phyloP scores from a whole-genome alignment of 1,140 invertebrate species.

The Conus betulinus region DNA sequence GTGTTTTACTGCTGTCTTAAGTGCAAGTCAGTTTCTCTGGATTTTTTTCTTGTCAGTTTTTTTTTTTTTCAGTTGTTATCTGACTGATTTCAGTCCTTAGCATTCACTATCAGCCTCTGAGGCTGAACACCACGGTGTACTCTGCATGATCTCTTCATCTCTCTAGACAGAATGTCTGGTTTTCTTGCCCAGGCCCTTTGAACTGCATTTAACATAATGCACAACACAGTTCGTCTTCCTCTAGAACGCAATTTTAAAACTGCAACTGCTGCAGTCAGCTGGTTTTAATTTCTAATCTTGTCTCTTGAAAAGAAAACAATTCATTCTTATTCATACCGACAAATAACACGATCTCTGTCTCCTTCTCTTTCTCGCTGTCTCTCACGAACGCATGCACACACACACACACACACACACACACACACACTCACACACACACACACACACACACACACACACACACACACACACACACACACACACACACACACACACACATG shows the following conservation, averaged over 20 bases:
- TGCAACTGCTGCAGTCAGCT: too few species aligned
- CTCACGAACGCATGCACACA: neutral
- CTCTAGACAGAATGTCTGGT: neutral
- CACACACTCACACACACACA: neutral
- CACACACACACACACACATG: neutral
- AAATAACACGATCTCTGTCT: neutral
- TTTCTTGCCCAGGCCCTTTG: too few species aligned
- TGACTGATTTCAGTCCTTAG: too few species aligned
- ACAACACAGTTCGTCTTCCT: too few species aligned
- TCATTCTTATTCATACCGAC: too few species aligned
- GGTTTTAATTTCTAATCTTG: too few species aligned
- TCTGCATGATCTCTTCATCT: neutral
- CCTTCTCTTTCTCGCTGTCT: neutral
- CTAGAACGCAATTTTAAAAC: too few species aligned
- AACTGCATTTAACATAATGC: too few species aligned
- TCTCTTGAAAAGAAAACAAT: too few species aligned
- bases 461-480: neutral
- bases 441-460: neutral
- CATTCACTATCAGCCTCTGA: neutral
- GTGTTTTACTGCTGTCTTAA: conserved; percentile 97
- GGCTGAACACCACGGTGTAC: neutral
- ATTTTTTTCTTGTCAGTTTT: neutral
- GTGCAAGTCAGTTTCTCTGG: conserved; percentile 79
- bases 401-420: neutral
- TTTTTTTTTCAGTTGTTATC: neutral